Conservation (phyloP, 2,888 invertebrate species). For the Synergus umbraculus region DNA sequence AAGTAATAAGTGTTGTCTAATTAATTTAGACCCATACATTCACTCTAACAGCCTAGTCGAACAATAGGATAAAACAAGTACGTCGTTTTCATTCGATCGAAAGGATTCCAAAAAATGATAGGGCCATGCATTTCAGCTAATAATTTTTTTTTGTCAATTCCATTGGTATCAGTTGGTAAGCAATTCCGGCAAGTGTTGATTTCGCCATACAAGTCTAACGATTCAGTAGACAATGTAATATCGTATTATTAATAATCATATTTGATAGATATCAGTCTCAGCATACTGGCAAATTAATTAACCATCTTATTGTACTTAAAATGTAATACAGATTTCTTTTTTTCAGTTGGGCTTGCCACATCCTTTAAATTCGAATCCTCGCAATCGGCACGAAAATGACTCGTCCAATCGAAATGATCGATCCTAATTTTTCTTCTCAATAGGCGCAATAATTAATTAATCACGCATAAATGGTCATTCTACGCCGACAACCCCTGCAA, state of each 20-base stretch:
- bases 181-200: constrained; percentile 57
- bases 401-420: constrained; percentile 56
- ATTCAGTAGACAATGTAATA: constrained; percentile 49
- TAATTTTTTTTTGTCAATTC: constrained; percentile 58
- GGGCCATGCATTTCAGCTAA: constrained; percentile 45
- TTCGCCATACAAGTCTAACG: constrained; percentile 45
- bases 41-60: constrained; percentile 67
- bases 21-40: constrained; percentile 71
- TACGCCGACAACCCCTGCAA: constrained; percentile 67
- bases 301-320: constrained; percentile 51
- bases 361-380: constrained; percentile 50
- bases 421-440: constrained; percentile 51
- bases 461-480: constrained; percentile 70
- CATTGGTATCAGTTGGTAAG: constrained; percentile 53
- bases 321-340: constrained; percentile 36
- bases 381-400: constrained; percentile 60
- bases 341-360: constrained; percentile 43
- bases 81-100: constrained; percentile 58
- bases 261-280: constrained; percentile 55
- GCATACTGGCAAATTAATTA: constrained; percentile 53
- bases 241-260: constrained; percentile 46
- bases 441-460: constrained; percentile 62
- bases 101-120: constrained; percentile 52
- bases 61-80: constrained; percentile 61
- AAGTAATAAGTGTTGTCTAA: constrained; percentile 51